Conservation (phyloP, 2,797 vertebrate species). For the Mus minutoides region DNA sequence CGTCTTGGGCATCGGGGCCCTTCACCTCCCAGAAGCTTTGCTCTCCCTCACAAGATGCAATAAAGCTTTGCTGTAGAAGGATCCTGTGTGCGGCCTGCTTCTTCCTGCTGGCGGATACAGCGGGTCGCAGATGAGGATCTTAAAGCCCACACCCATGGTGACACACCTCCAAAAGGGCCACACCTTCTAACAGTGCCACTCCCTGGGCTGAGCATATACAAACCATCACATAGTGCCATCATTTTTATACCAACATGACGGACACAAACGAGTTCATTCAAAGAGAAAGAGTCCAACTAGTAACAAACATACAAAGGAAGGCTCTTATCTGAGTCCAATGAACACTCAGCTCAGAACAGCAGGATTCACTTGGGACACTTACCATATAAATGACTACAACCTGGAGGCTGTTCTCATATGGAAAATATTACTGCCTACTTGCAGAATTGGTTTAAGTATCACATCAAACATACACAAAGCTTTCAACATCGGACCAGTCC, state of each 20-base stretch:
- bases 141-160: no score
- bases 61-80: no score
- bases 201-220: no score
- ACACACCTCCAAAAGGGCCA: no score
- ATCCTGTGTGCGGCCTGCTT: no score
- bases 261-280: not conserved
- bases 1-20: no score
- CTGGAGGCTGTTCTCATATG: not conserved
- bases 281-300: not conserved
- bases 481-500: not conserved
- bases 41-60: no score
- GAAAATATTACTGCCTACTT: not conserved
- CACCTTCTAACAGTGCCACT: no score
- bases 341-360: not conserved
- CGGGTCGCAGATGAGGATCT: no score
- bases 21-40: no score
- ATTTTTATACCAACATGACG: not conserved
- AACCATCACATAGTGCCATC: not conserved
- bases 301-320: not conserved
- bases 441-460: not conserved
- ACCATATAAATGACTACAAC: not conserved
- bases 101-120: no score
- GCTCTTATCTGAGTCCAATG: not conserved
- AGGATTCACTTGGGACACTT: not conserved
- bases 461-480: not conserved